These are phyloP conservation scores for Bombus consobrinus DNA, from an alignment of 1,140 invertebrate genomes.

Conservation along the genomic window DNA sequence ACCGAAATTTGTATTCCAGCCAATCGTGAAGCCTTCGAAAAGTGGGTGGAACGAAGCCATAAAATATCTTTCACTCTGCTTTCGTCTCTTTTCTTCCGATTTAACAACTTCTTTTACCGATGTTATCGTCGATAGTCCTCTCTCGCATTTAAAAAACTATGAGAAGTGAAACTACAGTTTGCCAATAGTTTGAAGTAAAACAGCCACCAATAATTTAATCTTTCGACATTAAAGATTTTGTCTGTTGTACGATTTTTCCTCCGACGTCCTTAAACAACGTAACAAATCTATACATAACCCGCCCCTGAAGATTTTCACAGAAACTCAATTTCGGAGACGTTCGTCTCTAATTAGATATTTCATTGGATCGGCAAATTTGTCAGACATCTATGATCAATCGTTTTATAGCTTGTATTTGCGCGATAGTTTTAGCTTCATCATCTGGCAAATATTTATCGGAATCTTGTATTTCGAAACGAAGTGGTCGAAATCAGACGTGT, in stretches of 20 bases:
- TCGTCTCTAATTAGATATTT: conserved; percentile 44
- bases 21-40: conserved; percentile 46
- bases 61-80: background rate
- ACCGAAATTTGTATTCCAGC: conserved; percentile 24
- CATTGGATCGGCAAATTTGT: conserved; percentile 12
- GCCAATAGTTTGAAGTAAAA: too few relatives aligned
- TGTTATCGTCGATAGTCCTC: conserved; percentile 1
- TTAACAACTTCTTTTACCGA: background rate
- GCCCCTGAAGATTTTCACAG: conserved; percentile 22
- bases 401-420: background rate
- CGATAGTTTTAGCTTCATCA: background rate
- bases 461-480: too few relatives aligned
- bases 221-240: too few relatives aligned
- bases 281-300: too few relatives aligned
- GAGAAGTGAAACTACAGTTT: background rate
- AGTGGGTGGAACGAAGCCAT: conserved; percentile 24
- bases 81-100: background rate
- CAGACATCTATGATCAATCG: background rate
- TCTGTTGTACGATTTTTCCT: too few relatives aligned
- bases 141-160: conserved; percentile 12
- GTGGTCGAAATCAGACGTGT: background rate
- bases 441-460: background rate
- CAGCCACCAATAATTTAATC: too few relatives aligned
- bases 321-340: conserved; percentile 15
- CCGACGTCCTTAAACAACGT: too few relatives aligned